These are phyloP conservation scores for Poecilia picta DNA, from an alignment of 2,797 vertebrate genomes.

Conservation along the genomic window DNA sequence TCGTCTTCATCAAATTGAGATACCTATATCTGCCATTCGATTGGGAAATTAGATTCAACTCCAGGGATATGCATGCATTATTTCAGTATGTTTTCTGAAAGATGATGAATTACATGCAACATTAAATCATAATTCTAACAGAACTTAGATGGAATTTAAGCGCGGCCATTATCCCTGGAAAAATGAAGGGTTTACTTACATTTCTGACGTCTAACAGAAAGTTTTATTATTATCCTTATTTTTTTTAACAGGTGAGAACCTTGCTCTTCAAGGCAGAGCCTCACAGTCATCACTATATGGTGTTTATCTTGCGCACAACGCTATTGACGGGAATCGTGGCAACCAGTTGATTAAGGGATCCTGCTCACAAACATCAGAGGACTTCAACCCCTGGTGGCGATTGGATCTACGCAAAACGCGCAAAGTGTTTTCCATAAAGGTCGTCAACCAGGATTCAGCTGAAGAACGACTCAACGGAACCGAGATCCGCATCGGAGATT, in stretches of 20 bases:
- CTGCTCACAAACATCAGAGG: constrained; percentile 35
- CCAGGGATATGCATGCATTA: too few species aligned
- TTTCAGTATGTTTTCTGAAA: too few species aligned
- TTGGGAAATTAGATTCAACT: too few species aligned
- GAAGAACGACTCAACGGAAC: constrained; percentile 44
- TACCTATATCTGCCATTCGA: too few species aligned
- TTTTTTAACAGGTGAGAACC: constrained; percentile 41
- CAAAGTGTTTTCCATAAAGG: constrained; percentile 55
- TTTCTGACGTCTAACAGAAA: too few species aligned
- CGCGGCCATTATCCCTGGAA: too few species aligned
- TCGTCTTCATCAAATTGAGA: too few species aligned
- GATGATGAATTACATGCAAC: too few species aligned
- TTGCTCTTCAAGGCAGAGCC: constrained; percentile 50
- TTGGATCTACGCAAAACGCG: constrained; percentile 63
- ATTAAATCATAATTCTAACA: too few species aligned
- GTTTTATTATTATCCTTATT: neutral
- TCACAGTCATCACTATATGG: constrained; percentile 14
- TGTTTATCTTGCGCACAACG: neutral
- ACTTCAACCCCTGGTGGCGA: constrained; percentile 67
- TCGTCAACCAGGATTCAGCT: constrained; percentile 37
- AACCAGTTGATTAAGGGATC: neutral
- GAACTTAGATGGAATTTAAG: too few species aligned
- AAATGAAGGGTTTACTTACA: too few species aligned
- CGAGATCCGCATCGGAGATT: constrained; percentile 64
- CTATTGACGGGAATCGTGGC: constrained; percentile 65